phyloP scores from a whole-genome alignment of 2,797 vertebrate genomes.

The Monodelphis domestica region DNA sequence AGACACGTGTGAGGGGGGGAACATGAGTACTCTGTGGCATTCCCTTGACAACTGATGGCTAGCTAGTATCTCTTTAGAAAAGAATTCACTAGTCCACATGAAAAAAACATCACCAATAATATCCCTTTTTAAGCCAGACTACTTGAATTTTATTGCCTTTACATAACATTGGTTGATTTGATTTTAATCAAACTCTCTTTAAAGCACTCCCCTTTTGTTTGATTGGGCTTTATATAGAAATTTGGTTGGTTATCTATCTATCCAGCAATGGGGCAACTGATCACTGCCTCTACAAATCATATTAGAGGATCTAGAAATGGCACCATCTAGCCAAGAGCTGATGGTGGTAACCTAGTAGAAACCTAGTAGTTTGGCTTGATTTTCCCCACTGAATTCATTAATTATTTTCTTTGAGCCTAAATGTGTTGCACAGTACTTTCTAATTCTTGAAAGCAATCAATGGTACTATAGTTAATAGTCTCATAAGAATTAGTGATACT shows the following conservation, averaged over 20 bases:
- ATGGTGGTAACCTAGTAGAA: not conserved
- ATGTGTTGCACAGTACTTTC: conserved; percentile 36
- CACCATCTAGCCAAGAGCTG: conserved; percentile 1
- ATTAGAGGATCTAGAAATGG: conserved; percentile 23
- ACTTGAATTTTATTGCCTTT: not conserved
- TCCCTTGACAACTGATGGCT: not conserved
- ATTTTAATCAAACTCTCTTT: not conserved
- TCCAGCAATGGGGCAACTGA: not conserved
- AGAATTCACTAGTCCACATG: not conserved
- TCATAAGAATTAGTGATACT: not conserved
- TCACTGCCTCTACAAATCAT: not conserved
- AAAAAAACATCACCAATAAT: not conserved
- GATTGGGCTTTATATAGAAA: conserved; percentile 29
- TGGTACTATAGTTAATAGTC: conserved; percentile 9
- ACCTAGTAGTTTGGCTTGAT: conserved; percentile 48
- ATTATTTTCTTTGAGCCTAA: conserved; percentile 10
- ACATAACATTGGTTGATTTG: not conserved
- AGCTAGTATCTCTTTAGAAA: not conserved
- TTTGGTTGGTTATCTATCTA: not conserved
- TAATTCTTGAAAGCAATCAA: conserved; percentile 42
- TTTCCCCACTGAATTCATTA: conserved; percentile 34
- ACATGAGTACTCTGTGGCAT: not conserved
- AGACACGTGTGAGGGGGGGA: not conserved
- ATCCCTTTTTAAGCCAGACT: not conserved
- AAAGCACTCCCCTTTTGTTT: not conserved